Percentiles rank a stretch among this genome's conserved stretches.
These are phyloP conservation scores for Syritta pipiens DNA, from an alignment of 2,888 invertebrate genomes.

Conservation along the genomic window DNA sequence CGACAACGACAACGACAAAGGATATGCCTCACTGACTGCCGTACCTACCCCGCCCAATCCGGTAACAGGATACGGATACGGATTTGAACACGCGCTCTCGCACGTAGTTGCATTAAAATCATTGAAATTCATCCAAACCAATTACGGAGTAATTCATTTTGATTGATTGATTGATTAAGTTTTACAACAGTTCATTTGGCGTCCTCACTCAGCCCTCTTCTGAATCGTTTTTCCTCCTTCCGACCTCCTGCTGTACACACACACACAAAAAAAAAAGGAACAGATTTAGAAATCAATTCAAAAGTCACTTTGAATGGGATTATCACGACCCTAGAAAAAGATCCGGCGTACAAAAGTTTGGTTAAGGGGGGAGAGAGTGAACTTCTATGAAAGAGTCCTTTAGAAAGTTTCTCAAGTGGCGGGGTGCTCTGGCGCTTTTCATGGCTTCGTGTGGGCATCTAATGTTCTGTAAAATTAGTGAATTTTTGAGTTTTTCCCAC, in stretches of 20 bases:
- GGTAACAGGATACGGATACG: constrained; percentile 15
- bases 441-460: constrained; percentile 34
- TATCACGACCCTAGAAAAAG: constrained; percentile 48
- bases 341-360: too few species aligned
- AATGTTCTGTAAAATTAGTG: constrained; percentile 66
- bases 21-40: too few species aligned
- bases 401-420: constrained; percentile 30
- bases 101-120: constrained; percentile 23
- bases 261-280: constrained; percentile 2
- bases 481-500: too few species aligned
- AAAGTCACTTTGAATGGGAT: constrained; percentile 61
- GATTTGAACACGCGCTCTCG: background rate
- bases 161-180: constrained; percentile 69
- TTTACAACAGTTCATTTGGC: constrained; percentile 61
- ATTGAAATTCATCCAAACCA: constrained; percentile 57
- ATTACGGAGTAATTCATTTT: constrained; percentile 66
- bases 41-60: background rate
- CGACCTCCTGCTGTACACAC: background rate
- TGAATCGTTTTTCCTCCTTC: background rate
- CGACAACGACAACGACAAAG: background rate
- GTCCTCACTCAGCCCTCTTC: background rate
- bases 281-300: constrained; percentile 64
- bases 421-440: background rate
- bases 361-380: background rate
- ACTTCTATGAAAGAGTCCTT: constrained; percentile 27